These are phyloP conservation scores for Nemotelus pantherinus DNA, from an alignment of 2,888 invertebrate genomes.

Conservation along the genomic window DNA sequence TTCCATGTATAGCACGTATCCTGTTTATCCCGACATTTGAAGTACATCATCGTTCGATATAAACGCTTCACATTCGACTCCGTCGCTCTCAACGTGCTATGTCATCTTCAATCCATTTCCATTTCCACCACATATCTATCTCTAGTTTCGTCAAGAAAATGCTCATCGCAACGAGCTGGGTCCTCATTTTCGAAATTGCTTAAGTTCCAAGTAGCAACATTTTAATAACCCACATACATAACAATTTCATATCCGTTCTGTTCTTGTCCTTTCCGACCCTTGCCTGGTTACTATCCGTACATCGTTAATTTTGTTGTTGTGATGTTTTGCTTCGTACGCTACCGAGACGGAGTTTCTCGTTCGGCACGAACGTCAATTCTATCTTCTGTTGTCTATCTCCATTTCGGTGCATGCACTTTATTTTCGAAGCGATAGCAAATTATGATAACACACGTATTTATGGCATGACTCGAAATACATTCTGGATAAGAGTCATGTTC, in stretches of 20 bases:
- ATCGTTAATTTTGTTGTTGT: too few relatives aligned
- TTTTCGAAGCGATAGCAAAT: conserved; percentile 15
- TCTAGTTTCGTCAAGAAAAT: background rate
- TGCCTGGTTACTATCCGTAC: too few relatives aligned
- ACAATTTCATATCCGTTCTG: background rate
- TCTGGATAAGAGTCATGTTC: conserved; percentile 10
- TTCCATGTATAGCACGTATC: conserved; percentile 23
- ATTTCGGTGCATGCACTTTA: conserved; percentile 21
- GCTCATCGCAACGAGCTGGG: background rate
- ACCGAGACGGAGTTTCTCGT: background rate
- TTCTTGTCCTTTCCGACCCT: background rate
- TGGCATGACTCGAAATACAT: background rate
- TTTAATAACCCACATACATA: background rate
- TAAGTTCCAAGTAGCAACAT: conserved; percentile 9
- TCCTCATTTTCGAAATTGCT: conserved; percentile 28
- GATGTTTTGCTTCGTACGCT: background rate
- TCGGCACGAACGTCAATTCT: conserved; percentile 13
- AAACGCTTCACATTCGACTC: background rate
- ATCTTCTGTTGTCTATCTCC: conserved; percentile 2
- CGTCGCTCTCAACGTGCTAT: background rate
- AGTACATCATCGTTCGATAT: conserved; percentile 12
- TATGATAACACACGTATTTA: conserved; percentile 38
- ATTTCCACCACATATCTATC: background rate
- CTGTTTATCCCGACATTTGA: conserved; percentile 4
- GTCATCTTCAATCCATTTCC: background rate